Evolutionary conservation across 2,888 invertebrate species (phyloP).

Genomic region (Craniophora ligustri): DNA sequence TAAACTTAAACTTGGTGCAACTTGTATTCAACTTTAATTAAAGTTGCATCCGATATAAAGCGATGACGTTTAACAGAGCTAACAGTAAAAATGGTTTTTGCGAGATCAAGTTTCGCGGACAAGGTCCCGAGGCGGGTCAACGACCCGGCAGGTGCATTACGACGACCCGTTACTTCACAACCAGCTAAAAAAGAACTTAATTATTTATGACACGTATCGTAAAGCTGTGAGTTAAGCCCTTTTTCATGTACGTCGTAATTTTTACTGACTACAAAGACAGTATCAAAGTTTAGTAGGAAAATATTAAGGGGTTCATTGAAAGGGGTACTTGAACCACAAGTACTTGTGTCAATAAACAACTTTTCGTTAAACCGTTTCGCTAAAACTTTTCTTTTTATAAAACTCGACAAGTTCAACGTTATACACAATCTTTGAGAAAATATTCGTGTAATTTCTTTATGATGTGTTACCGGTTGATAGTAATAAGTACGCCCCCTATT

Average conservation of each 20-base stretch:
- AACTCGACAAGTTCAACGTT: too few relatives aligned
- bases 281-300: background rate
- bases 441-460: too few relatives aligned
- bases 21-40: too few relatives aligned
- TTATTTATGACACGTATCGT: slow-evolving; percentile 23
- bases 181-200: slow-evolving; percentile 43
- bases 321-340: too few relatives aligned
- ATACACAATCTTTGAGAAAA: too few relatives aligned
- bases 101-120: slow-evolving; percentile 69
- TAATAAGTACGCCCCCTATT: too few relatives aligned
- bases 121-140: slow-evolving; percentile 60
- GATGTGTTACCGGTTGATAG: too few relatives aligned
- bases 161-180: slow-evolving; percentile 50
- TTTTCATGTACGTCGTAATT: background rate
- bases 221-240: slow-evolving; percentile 25
- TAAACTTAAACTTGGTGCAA: too few relatives aligned
- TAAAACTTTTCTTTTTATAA: too few relatives aligned
- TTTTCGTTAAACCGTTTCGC: too few relatives aligned
- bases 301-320: too few relatives aligned
- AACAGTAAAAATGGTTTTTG: slow-evolving; percentile 74
- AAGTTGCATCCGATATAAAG: slow-evolving; percentile 9
- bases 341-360: too few relatives aligned
- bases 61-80: slow-evolving; percentile 31
- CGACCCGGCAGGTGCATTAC: slow-evolving; percentile 63
- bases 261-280: background rate